Evolutionary conservation across 2,797 vertebrate species (phyloP).

Genomic region (Pangasius krempfi): DNA sequence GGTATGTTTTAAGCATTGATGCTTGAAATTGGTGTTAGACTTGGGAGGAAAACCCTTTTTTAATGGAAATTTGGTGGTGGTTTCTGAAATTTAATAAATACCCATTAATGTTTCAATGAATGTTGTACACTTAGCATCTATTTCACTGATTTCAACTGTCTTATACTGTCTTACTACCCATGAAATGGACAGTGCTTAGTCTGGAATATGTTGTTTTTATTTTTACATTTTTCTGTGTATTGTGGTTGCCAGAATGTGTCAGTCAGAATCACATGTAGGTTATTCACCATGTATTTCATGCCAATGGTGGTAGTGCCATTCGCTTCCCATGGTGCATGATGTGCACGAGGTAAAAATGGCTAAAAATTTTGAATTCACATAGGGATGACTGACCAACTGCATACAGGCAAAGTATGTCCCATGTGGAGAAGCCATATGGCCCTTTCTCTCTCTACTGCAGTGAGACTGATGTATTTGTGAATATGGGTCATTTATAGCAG

Average conservation of each 20-base stretch:
- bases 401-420: conserved; percentile 11
- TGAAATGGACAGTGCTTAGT: background rate
- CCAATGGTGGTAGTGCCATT: background rate
- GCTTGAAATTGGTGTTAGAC: background rate
- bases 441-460: background rate
- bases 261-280: background rate
- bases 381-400: conserved; percentile 9
- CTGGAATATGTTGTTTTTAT: background rate
- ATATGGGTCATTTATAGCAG: conserved; percentile 54
- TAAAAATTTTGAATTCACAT: background rate
- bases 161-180: background rate
- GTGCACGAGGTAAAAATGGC: background rate
- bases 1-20: conserved; percentile 39
- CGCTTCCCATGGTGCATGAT: background rate
- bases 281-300: background rate
- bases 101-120: background rate
- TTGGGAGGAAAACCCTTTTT: background rate
- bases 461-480: conserved; percentile 50
- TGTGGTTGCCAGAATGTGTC: background rate
- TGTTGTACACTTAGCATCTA: background rate
- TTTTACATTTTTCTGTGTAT: background rate
- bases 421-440: conserved; percentile 20
- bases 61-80: background rate
- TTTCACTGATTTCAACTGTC: background rate
- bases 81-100: background rate